phyloP scores from a whole-genome alignment of 2,888 invertebrate species.

The Cantharis rustica region DNA sequence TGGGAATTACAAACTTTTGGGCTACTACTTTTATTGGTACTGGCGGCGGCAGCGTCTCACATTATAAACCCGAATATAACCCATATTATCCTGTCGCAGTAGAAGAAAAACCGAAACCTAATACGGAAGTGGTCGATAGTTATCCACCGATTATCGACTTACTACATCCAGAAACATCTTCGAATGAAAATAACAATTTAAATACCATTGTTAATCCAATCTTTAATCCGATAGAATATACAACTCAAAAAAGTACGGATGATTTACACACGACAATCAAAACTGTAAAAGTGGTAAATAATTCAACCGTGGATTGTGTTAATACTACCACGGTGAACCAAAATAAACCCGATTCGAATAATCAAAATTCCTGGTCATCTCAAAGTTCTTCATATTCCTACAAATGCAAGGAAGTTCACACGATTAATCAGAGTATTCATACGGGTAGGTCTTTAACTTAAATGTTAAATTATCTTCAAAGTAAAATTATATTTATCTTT shows the following conservation, averaged over 20 bases:
- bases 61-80: neutral
- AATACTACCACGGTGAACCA: neutral
- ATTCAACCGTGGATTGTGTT: neutral
- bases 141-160: neutral
- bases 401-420: neutral
- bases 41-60: neutral
- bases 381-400: neutral
- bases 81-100: neutral
- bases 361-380: neutral
- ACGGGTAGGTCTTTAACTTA: neutral
- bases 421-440: neutral
- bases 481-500: no score
- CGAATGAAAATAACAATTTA: neutral
- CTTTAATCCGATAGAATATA: neutral
- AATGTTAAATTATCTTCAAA: no score
- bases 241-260: neutral
- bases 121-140: neutral
- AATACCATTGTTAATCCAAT: neutral
- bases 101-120: neutral
- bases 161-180: neutral
- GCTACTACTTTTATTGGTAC: slow-evolving; percentile 7
- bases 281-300: neutral
- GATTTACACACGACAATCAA: neutral
- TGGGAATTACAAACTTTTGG: slow-evolving; percentile 19
- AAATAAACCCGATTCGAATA: neutral